Evolutionary conservation across 2,113 vertebrate species (phyloP).

Genomic region (Heterotis niloticus): DNA sequence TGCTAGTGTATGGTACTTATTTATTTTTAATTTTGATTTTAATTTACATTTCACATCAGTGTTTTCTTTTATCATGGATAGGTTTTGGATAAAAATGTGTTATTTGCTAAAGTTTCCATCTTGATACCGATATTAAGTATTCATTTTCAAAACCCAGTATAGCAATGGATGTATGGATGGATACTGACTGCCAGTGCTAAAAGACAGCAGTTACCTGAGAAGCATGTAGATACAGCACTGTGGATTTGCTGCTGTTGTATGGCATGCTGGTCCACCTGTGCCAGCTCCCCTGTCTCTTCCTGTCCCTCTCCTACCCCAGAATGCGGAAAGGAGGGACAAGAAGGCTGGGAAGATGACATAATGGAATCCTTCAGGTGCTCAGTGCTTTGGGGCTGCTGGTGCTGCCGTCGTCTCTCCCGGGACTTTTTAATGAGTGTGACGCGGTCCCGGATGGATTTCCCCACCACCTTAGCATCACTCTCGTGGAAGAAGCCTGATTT

Average conservation of each 20-base stretch:
- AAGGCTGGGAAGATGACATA: constrained; percentile 52
- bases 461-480: constrained; percentile 86
- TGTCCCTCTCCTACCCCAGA: constrained; percentile 40
- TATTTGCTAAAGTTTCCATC: too few relatives aligned
- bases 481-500: constrained; percentile 91
- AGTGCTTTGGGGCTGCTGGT: constrained; percentile 42
- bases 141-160: too few relatives aligned
- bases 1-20: too few relatives aligned
- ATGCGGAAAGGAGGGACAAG: constrained; percentile 48
- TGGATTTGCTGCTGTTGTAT: constrained; percentile 60
- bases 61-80: too few relatives aligned
- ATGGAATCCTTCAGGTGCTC: constrained; percentile 67
- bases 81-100: too few relatives aligned
- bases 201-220: constrained; percentile 51
- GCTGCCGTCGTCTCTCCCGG: constrained; percentile 71
- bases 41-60: too few relatives aligned
- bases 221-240: constrained; percentile 38
- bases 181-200: too few relatives aligned
- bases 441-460: constrained; percentile 84
- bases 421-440: constrained; percentile 80
- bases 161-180: too few relatives aligned
- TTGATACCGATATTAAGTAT: too few relatives aligned
- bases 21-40: too few relatives aligned
- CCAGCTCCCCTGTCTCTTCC: constrained; percentile 70
- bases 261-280: constrained; percentile 76